These are phyloP conservation scores for Cephus pygmeus DNA, from an alignment of 2,888 invertebrate species.

Conservation along the genomic window DNA sequence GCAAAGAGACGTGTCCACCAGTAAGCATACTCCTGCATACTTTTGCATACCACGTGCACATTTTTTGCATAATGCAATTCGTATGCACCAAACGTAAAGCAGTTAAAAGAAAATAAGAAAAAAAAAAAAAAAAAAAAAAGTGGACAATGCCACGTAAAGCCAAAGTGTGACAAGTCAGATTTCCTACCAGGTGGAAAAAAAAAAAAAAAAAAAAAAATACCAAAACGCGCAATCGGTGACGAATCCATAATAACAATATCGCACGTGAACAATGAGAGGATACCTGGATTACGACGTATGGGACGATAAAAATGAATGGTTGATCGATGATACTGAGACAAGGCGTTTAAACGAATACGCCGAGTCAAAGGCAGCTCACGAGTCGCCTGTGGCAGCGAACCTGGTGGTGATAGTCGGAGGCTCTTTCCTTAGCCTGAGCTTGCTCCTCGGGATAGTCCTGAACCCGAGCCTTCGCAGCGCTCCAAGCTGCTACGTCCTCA, in stretches of 20 bases:
- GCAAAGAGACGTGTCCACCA: neutral
- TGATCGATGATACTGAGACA: too few species aligned
- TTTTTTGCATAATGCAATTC: neutral
- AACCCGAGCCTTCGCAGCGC: constrained; percentile 35
- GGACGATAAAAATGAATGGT: neutral
- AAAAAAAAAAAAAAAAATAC: too few species aligned
- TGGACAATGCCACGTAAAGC: too few species aligned
- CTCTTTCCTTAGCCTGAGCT: constrained; percentile 26
- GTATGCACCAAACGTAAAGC: neutral
- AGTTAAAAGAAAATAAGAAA: too few species aligned
- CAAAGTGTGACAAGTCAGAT: too few species aligned
- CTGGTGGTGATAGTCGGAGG: constrained; percentile 27
- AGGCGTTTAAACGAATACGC: neutral
- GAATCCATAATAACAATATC: too few species aligned
- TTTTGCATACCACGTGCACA: neutral
- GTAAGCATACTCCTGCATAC: neutral
- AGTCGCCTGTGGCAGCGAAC: constrained; percentile 1
- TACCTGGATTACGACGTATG: neutral
- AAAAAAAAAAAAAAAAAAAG: too few species aligned
- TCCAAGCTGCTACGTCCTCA: constrained; percentile 44
- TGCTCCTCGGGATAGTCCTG: constrained; percentile 27
- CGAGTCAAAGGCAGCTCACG: neutral
- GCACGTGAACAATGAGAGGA: neutral
- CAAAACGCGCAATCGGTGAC: too few species aligned
- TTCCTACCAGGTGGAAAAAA: too few species aligned